Evolutionary conservation across 2,113 vertebrate species (phyloP).

Genomic region (Castor canadensis): DNA sequence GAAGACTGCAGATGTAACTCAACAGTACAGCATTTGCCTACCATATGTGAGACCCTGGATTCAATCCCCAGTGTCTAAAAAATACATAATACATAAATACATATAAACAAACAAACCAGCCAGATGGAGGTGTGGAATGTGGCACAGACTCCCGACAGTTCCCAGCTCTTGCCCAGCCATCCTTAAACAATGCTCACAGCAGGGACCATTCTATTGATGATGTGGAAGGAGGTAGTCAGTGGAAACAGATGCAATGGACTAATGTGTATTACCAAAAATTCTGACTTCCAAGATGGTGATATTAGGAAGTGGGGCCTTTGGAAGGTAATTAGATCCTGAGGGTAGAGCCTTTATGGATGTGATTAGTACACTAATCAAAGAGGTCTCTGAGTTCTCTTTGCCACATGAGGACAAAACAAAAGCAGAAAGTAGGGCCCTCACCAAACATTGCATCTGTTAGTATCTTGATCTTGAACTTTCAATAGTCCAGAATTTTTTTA

Average conservation of each 20-base stretch:
- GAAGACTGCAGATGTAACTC: too few species aligned
- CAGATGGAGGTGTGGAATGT: fast-evolving
- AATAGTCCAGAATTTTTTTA: background rate
- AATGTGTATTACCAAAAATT: background rate
- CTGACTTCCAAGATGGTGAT: background rate
- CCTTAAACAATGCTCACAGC: background rate
- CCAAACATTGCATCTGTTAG: background rate
- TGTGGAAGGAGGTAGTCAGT: background rate
- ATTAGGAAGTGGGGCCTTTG: background rate
- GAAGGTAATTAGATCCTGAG: background rate
- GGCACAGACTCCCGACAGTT: background rate
- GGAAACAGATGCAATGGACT: background rate
- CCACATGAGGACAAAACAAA: background rate
- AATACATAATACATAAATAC: too few species aligned
- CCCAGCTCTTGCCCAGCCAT: background rate
- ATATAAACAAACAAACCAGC: background rate
- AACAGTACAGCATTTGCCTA: too few species aligned
- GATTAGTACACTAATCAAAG: background rate
- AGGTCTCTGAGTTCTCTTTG: background rate
- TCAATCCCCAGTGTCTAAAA: too few species aligned
- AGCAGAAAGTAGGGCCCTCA: background rate
- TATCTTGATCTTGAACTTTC: background rate
- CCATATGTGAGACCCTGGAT: too few species aligned
- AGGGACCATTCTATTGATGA: background rate
- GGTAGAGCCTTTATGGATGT: too few species aligned